Conservation (phyloP, 1,140 invertebrate genomes). For the Pentalonia nigronervosa region DNA sequence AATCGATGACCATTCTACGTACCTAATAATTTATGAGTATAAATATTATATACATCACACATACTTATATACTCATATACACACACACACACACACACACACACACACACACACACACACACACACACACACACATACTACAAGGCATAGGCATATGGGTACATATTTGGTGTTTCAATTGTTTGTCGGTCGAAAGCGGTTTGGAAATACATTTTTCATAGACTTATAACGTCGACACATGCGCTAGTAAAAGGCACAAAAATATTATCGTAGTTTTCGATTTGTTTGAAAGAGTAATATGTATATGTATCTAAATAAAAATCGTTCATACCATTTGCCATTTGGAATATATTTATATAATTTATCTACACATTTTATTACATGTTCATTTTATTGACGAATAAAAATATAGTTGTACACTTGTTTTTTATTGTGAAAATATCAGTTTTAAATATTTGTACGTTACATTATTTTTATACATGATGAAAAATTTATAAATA, state of each 20-base stretch:
- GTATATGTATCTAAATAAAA: neutral
- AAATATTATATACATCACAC: neutral
- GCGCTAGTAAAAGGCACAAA: neutral
- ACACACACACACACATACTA: too few species aligned
- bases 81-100: too few species aligned
- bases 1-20: neutral
- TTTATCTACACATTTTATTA: neutral
- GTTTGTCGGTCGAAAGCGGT: neutral
- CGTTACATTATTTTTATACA: neutral
- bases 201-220: neutral
- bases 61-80: too few species aligned
- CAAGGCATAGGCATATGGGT: neutral
- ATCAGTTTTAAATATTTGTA: neutral
- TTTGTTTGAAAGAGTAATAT: neutral
- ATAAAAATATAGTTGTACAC: neutral
- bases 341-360: neutral
- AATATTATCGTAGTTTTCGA: neutral
- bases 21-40: neutral
- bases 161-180: neutral
- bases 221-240: neutral
- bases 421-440: neutral
- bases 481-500: neutral
- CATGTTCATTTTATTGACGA: neutral
- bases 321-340: neutral
- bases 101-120: too few species aligned